Conservation (phyloP, 2,113 vertebrate genomes). For the Dryoscopus gambensis region DNA sequence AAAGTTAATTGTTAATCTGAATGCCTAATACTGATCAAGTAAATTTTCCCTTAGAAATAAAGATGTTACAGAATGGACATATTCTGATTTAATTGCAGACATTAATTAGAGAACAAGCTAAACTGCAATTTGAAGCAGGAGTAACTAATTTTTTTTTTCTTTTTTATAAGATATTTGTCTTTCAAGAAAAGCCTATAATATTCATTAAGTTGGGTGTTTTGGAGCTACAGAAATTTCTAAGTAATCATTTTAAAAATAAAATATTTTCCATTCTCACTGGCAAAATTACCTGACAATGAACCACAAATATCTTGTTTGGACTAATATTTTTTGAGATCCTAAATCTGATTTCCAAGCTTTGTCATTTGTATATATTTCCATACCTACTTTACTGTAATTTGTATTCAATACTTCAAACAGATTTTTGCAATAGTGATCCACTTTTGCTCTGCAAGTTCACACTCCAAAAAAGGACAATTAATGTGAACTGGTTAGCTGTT, state of each 20-base stretch:
- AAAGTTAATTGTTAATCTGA: neutral
- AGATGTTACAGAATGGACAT: neutral
- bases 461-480: neutral
- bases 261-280: neutral
- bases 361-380: neutral
- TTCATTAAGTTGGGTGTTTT: neutral
- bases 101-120: neutral
- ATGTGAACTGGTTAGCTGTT: neutral
- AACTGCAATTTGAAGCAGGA: neutral
- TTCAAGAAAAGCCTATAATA: neutral
- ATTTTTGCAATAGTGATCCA: neutral
- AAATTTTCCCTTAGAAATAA: neutral
- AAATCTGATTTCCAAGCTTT: neutral
- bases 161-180: neutral
- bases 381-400: neutral
- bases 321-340: neutral
- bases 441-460: neutral
- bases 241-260: neutral
- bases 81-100: neutral
- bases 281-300: neutral
- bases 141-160: neutral
- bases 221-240: neutral
- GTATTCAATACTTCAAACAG: neutral
- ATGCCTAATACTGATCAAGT: neutral
- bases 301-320: neutral